These are phyloP conservation scores for Entosphenus tridentatus DNA, from an alignment of 2,113 vertebrate genomes.

Conservation along the genomic window DNA sequence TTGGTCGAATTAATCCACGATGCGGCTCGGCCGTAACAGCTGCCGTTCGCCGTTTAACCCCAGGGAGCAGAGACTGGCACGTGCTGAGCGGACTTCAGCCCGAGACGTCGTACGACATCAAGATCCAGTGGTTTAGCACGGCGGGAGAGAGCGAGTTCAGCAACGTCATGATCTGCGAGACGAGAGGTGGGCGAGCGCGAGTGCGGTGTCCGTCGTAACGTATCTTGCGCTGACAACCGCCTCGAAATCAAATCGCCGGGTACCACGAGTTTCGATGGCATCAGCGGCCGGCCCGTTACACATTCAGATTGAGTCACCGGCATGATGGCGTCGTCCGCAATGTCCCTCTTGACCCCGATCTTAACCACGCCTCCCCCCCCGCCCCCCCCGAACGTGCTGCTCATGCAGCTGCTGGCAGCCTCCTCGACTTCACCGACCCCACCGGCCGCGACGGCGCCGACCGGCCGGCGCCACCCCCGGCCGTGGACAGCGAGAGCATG, in stretches of 20 bases:
- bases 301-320: slow-evolving; percentile 6
- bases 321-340: slow-evolving; percentile 40
- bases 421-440: slow-evolving; percentile 8
- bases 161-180: slow-evolving; percentile 93
- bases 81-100: slow-evolving; percentile 64
- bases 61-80: slow-evolving; percentile 66
- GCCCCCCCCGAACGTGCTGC: slow-evolving; percentile 13
- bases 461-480: too few species aligned
- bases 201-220: neutral
- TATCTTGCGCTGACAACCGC: neutral
- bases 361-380: slow-evolving; percentile 24
- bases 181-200: slow-evolving; percentile 37
- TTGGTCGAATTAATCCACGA: too few species aligned
- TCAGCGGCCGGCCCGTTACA: neutral
- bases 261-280: neutral
- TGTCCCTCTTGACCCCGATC: slow-evolving; percentile 19
- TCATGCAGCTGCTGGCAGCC: slow-evolving; percentile 11
- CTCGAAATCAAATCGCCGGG: neutral
- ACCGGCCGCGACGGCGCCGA: slow-evolving; percentile 12
- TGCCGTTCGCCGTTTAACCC: neutral
- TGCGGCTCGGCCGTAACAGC: neutral
- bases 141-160: slow-evolving; percentile 73
- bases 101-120: slow-evolving; percentile 80
- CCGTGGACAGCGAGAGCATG: too few species aligned
- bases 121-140: slow-evolving; percentile 82